These are phyloP conservation scores for Ctenosaura bakeri DNA, from an alignment of 2,797 vertebrate genomes.

Conservation along the genomic window DNA sequence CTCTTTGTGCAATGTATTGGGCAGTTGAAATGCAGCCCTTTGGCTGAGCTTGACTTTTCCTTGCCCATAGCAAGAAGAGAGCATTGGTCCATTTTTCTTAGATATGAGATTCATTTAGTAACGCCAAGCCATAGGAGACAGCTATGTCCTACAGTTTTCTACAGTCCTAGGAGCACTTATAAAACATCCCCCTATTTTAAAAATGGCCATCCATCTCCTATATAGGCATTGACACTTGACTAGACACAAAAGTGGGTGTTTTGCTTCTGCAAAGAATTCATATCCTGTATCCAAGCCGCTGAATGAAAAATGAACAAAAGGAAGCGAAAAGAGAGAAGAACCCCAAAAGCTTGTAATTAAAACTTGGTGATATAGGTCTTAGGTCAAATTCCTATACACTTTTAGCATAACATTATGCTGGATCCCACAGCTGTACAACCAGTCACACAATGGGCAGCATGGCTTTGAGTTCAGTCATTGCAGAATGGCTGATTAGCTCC, in stretches of 20 bases:
- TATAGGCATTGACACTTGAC: constrained; percentile 47
- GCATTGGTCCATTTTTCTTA: not conserved
- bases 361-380: not conserved
- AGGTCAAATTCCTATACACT: not conserved
- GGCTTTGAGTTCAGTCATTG: too few relatives aligned
- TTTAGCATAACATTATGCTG: too few relatives aligned
- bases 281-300: constrained; percentile 34
- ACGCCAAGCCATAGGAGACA: too few relatives aligned
- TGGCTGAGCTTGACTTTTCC: not conserved
- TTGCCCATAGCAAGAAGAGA: constrained; percentile 1
- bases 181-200: constrained; percentile 21
- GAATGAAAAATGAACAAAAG: constrained; percentile 16
- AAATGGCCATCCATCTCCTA: constrained; percentile 33
- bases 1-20: not conserved
- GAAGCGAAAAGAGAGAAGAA: constrained; percentile 17
- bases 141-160: not conserved
- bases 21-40: not conserved
- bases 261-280: constrained; percentile 24
- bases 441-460: too few relatives aligned
- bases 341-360: not conserved
- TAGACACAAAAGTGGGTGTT: constrained; percentile 16
- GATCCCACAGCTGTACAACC: too few relatives aligned
- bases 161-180: not conserved
- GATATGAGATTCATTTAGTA: constrained; percentile 11
- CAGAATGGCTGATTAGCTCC: too few relatives aligned